Conservation (phyloP, 2,113 vertebrate species). For the Polypterus senegalus region DNA sequence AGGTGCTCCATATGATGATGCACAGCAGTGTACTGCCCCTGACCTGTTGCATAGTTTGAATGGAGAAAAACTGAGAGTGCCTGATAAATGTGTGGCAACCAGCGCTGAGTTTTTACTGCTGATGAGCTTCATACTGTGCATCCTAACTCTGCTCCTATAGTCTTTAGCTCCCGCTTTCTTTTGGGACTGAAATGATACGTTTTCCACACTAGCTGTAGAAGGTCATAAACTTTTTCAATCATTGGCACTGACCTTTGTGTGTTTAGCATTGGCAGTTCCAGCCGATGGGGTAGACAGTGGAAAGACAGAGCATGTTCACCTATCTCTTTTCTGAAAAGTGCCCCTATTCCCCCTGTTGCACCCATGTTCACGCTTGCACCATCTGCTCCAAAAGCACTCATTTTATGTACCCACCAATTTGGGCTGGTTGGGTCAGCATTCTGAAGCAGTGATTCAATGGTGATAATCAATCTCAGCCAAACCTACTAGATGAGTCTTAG, state of each 20-base stretch:
- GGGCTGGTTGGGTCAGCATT: too few species aligned
- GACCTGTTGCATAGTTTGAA: slow-evolving; percentile 2
- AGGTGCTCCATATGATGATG: slow-evolving; percentile 13
- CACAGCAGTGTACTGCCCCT: slow-evolving; percentile 8
- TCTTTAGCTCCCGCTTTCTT: slow-evolving; percentile 13
- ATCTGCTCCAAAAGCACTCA: too few species aligned
- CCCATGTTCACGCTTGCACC: too few species aligned
- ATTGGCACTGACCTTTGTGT: slow-evolving; percentile 7
- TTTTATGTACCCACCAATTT: too few species aligned
- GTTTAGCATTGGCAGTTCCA: slow-evolving; percentile 11
- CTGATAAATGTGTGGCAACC: slow-evolving; percentile 16
- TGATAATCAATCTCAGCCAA: too few species aligned
- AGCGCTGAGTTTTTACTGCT: slow-evolving; percentile 8
- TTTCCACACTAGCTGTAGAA: slow-evolving; percentile 14
- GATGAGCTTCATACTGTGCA: slow-evolving; percentile 4
- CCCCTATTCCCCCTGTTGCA: too few species aligned
- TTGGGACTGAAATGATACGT: slow-evolving; percentile 15
- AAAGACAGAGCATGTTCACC: too few species aligned
- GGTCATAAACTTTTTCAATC: slow-evolving; percentile 10
- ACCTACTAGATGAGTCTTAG: too few species aligned
- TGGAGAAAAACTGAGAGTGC: slow-evolving; percentile 15
- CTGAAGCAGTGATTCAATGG: too few species aligned
- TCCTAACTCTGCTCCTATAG: slow-evolving; percentile 13
- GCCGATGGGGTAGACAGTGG: background rate
- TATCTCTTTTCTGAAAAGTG: too few species aligned